Percentiles rank a stretch among this genome's conserved stretches.
These are phyloP conservation scores for Bombylius discolor DNA, from an alignment of 2,888 invertebrate genomes.

Conservation along the genomic window DNA sequence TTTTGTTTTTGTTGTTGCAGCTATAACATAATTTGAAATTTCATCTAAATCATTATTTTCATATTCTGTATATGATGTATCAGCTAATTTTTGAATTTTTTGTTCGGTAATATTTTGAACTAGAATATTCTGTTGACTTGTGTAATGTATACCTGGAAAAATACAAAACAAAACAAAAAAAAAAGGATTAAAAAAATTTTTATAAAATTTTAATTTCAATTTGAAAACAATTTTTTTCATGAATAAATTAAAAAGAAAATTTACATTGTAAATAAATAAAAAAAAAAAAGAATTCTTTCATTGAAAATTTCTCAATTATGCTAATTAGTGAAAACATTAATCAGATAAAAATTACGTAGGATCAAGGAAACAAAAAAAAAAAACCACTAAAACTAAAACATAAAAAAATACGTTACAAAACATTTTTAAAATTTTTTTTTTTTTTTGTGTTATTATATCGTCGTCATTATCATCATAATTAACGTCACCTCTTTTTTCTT, in stretches of 20 bases:
- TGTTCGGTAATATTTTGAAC: slow-evolving; percentile 9
- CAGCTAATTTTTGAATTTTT: slow-evolving; percentile 12
- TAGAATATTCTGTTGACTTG: slow-evolving; percentile 12
- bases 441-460: too few relatives aligned
- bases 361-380: too few relatives aligned
- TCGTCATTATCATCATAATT: too few relatives aligned
- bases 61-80: slow-evolving; percentile 3
- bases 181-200: too few relatives aligned
- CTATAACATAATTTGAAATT: not conserved
- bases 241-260: too few relatives aligned
- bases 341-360: not conserved
- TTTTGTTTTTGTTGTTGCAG: not conserved
- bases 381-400: too few relatives aligned
- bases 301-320: not conserved
- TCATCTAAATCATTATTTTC: not conserved
- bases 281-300: too few relatives aligned
- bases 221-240: too few relatives aligned
- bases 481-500: not conserved
- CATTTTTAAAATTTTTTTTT: too few relatives aligned
- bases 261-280: too few relatives aligned
- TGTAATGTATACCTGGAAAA: slow-evolving; percentile 11
- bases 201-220: too few relatives aligned
- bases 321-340: not conserved
- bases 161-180: not conserved
- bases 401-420: too few relatives aligned